These are phyloP conservation scores for Papilio polyxenes DNA, from an alignment of 1,140 invertebrate genomes.

Conservation along the genomic window DNA sequence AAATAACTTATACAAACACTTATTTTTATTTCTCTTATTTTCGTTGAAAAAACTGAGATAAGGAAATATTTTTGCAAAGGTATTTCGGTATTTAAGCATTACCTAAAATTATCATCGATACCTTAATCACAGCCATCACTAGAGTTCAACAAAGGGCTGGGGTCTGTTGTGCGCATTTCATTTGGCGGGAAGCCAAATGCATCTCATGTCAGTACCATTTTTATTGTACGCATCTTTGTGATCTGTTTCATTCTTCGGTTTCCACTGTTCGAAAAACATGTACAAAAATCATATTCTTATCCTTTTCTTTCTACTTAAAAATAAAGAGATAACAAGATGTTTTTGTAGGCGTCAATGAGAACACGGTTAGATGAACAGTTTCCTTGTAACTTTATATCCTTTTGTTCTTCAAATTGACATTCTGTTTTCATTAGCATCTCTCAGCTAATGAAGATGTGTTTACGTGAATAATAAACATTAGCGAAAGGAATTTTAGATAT, in stretches of 20 bases:
- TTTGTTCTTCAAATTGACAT: slow-evolving; percentile 30
- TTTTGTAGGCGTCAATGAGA: neutral
- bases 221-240: slow-evolving; percentile 14
- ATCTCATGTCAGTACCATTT: slow-evolving; percentile 8
- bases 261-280: neutral
- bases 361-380: neutral
- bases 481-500: neutral
- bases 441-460: neutral
- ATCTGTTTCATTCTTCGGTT: neutral
- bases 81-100: neutral
- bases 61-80: neutral
- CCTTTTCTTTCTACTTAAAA: neutral
- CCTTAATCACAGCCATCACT: neutral
- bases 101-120: neutral
- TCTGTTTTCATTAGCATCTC: slow-evolving; percentile 3
- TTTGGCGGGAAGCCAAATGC: slow-evolving; percentile 23
- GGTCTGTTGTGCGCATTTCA: slow-evolving; percentile 25
- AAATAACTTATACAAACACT: too few species aligned
- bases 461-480: neutral
- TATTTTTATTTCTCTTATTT: too few species aligned
- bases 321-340: neutral
- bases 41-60: neutral
- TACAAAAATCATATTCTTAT: neutral
- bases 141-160: slow-evolving; percentile 7
- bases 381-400: slow-evolving; percentile 6